A percentile compares a stretch with the other conserved stretches of the same genome.
Evolutionary conservation across 2,797 vertebrate genomes (phyloP).

Genomic region (Thripadectes ignobilis): DNA sequence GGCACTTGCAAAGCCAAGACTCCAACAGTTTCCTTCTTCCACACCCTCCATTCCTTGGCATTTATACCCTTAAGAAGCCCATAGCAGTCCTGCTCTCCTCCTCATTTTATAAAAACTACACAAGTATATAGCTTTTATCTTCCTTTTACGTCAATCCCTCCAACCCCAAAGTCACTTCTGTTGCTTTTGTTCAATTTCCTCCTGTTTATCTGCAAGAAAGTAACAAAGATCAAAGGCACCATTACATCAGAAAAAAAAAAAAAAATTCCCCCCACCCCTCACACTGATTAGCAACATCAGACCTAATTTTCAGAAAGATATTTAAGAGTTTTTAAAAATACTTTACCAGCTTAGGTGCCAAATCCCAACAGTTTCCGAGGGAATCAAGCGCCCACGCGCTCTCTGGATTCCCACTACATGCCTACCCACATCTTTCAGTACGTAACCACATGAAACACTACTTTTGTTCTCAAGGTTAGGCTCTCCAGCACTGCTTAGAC

Average conservation of each 20-base stretch:
- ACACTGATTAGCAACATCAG: slow-evolving; percentile 1
- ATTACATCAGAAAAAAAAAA: background rate
- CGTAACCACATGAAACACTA: slow-evolving; percentile 24
- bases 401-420: slow-evolving; percentile 49
- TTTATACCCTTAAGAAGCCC: background rate
- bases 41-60: slow-evolving; percentile 8
- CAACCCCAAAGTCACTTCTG: slow-evolving; percentile 6
- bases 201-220: slow-evolving; percentile 9
- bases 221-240: slow-evolving; percentile 8
- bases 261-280: background rate
- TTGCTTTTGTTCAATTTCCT: background rate
- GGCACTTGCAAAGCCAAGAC: background rate
- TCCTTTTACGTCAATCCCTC: background rate
- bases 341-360: slow-evolving; percentile 47
- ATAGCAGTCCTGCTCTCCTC: background rate
- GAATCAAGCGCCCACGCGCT: slow-evolving; percentile 6
- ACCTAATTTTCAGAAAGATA: background rate
- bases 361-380: slow-evolving; percentile 45
- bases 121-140: slow-evolving; percentile 11
- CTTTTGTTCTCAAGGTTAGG: slow-evolving; percentile 49
- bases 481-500: background rate
- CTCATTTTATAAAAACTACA: slow-evolving; percentile 3
- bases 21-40: background rate
- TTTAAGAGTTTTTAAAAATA: slow-evolving; percentile 30
- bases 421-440: slow-evolving; percentile 6